Percentiles rank a stretch among this genome's conserved stretches.
Evolutionary conservation across 2,888 invertebrate genomes (phyloP).

Genomic region (Rhogogaster chlorosoma): DNA sequence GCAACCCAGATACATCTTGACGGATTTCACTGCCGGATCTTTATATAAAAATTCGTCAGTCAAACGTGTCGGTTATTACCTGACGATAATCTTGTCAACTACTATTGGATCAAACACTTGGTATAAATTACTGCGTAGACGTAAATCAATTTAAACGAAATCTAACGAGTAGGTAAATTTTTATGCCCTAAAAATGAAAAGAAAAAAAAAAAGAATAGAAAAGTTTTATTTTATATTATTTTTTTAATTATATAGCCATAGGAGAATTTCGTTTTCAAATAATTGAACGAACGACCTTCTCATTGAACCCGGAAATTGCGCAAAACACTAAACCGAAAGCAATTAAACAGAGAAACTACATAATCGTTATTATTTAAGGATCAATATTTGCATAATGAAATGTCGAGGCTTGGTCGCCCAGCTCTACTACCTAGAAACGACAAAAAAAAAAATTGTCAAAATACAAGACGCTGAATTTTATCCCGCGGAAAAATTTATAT

Average conservation of each 20-base stretch:
- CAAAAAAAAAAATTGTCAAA: background rate
- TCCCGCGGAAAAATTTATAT: background rate
- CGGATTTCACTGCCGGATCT: slow-evolving; percentile 60
- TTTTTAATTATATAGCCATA: background rate
- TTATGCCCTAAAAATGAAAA: no score
- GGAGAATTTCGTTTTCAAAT: background rate
- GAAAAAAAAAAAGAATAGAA: no score
- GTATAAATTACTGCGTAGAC: background rate
- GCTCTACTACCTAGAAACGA: background rate
- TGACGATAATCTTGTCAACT: background rate
- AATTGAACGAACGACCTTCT: background rate
- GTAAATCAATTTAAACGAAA: no score
- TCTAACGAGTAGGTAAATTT: no score
- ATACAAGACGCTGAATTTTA: background rate
- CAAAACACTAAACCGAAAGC: background rate
- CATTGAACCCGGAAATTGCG: slow-evolving; percentile 12
- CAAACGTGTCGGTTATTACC: background rate
- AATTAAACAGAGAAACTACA: slow-evolving; percentile 12
- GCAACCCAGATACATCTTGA: slow-evolving; percentile 63
- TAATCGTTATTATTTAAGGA: background rate
- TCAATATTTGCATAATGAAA: background rate
- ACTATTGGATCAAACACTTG: background rate
- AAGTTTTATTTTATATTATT: background rate
- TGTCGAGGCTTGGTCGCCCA: background rate
- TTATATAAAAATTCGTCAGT: slow-evolving; percentile 39